phyloP scores from a whole-genome alignment of 2,797 vertebrate species.

The Masticophis lateralis region DNA sequence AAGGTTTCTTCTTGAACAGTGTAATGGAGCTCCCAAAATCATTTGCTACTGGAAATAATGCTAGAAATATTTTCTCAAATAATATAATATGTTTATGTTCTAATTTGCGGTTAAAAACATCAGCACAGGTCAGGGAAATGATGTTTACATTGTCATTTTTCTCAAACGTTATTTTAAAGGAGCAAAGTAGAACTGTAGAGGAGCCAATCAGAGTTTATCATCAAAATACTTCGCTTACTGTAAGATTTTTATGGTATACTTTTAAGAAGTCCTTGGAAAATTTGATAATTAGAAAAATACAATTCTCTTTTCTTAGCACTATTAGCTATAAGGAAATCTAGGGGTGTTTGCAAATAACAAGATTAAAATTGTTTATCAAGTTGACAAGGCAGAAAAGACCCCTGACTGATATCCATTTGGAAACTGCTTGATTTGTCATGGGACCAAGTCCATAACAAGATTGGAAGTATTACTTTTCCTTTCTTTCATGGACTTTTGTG shows the following conservation, averaged over 20 bases:
- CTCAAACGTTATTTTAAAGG: neutral
- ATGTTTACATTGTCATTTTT: neutral
- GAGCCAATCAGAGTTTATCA: neutral
- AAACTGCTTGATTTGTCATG: neutral
- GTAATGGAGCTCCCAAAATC: neutral
- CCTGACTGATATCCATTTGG: neutral
- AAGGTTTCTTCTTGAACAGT: neutral
- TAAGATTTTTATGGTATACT: neutral
- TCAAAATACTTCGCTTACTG: neutral
- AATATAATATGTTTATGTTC: neutral
- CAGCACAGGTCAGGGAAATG: neutral
- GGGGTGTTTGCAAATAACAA: neutral
- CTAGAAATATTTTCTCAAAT: neutral
- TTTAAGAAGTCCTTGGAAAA: neutral
- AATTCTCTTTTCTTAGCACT: neutral
- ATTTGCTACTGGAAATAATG: neutral
- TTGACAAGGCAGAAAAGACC: neutral
- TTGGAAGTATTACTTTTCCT: neutral
- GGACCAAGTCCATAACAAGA: neutral
- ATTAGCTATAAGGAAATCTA: neutral
- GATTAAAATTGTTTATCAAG: neutral
- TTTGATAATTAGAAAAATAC: neutral
- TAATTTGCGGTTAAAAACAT: neutral
- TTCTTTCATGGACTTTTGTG: neutral
- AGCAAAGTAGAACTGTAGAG: neutral